phyloP scores from a whole-genome alignment of 2,113 vertebrate species.

The Naja naja region DNA sequence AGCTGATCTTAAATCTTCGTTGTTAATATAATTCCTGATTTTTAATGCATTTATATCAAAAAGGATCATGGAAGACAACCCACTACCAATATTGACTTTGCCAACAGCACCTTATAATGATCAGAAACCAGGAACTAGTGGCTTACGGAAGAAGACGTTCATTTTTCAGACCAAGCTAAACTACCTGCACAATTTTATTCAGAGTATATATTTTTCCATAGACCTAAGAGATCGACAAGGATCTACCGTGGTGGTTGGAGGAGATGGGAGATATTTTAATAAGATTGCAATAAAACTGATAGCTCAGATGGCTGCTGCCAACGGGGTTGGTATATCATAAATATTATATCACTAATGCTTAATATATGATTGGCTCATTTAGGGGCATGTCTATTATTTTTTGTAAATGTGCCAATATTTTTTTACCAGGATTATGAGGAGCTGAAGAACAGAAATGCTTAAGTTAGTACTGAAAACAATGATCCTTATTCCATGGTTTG shows the following conservation, averaged over 20 bases:
- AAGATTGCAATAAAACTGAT: conserved; percentile 85
- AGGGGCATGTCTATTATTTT: neutral
- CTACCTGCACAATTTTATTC: conserved; percentile 95
- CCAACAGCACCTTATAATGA: conserved; percentile 85
- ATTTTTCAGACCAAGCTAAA: conserved; percentile 84
- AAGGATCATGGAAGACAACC: conserved; percentile 78
- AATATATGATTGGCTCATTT: conserved; percentile 34
- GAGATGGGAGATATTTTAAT: conserved; percentile 95
- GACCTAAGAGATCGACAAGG: conserved; percentile 94
- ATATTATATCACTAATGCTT: conserved; percentile 45
- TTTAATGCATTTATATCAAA: conserved; percentile 58
- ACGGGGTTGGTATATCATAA: conserved; percentile 87
- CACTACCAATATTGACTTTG: conserved; percentile 85
- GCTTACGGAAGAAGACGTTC: conserved; percentile 84
- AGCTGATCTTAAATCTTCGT: conserved; percentile 33
- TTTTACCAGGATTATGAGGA: neutral
- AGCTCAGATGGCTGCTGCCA: conserved; percentile 96
- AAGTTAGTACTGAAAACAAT: neutral
- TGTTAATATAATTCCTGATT: conserved; percentile 51
- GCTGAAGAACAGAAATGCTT: neutral
- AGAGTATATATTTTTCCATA: conserved; percentile 93
- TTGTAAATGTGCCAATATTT: conserved; percentile 9
- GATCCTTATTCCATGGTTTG: neutral
- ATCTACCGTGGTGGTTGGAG: conserved; percentile 89
- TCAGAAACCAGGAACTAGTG: conserved; percentile 85